phyloP scores from a whole-genome alignment of 2,888 invertebrate species.

The Cartodere bifasciata region DNA sequence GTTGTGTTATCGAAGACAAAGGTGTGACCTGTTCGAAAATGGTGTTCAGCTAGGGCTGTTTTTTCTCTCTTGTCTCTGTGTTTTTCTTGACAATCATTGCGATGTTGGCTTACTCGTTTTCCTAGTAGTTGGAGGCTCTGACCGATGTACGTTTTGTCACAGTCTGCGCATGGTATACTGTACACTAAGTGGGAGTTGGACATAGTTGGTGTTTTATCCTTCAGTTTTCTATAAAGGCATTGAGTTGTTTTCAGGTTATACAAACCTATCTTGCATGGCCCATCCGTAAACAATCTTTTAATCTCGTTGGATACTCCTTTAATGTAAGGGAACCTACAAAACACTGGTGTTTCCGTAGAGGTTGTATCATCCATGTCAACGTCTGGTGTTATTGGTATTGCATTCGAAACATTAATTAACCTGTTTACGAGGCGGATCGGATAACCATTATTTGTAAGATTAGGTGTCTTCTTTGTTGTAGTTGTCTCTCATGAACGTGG shows the following conservation, averaged over 20 bases:
- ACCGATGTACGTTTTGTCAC: slow-evolving; percentile 6
- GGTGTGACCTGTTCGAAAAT: background rate
- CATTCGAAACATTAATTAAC: too few relatives aligned
- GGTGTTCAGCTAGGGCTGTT: slow-evolving; percentile 4
- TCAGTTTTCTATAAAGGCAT: slow-evolving; percentile 5
- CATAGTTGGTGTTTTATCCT: slow-evolving; percentile 6
- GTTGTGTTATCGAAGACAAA: slow-evolving; percentile 4
- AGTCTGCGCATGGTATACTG: slow-evolving; percentile 5
- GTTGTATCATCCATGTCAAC: too few relatives aligned
- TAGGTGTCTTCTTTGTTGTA: background rate
- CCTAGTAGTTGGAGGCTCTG: slow-evolving; percentile 5
- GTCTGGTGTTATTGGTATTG: too few relatives aligned
- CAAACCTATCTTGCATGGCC: background rate
- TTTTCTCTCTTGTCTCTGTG: background rate
- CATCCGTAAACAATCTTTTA: slow-evolving; percentile 1
- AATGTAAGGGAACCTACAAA: slow-evolving; percentile 4
- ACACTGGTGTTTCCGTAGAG: too few relatives aligned
- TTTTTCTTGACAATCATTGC: background rate
- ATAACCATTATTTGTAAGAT: background rate
- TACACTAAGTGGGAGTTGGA: slow-evolving; percentile 4
- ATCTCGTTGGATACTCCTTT: slow-evolving; percentile 4
- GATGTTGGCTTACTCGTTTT: slow-evolving; percentile 6
- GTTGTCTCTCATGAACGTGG: background rate
- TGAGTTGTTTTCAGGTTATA: slow-evolving; percentile 2
- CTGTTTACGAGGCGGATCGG: too few relatives aligned